phyloP scores from a whole-genome alignment of 1,140 invertebrate genomes.

The Drosophila insularis region DNA sequence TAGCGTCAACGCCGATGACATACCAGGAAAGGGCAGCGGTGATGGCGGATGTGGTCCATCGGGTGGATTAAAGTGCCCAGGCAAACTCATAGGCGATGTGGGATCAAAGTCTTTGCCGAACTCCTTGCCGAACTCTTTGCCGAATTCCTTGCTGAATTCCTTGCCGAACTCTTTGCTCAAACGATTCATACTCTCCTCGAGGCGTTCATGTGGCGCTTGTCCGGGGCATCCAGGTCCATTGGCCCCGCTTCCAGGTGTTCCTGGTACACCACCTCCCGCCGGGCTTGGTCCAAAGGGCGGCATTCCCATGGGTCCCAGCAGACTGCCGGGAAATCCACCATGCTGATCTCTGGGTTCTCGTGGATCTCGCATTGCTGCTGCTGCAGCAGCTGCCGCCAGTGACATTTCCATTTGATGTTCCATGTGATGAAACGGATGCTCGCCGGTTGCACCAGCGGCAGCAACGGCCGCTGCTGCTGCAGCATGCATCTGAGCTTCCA shows the following conservation, averaged over 20 bases:
- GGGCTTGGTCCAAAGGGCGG: constrained; percentile 62
- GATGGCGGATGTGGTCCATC: constrained; percentile 84
- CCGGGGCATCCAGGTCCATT: constrained; percentile 46
- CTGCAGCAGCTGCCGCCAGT: constrained; percentile 75
- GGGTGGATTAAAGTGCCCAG: constrained; percentile 75
- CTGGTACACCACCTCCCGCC: constrained; percentile 26
- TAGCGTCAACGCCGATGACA: constrained; percentile 89
- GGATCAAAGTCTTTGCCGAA: constrained; percentile 65
- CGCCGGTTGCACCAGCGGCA: constrained; percentile 58
- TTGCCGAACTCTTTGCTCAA: constrained; percentile 81
- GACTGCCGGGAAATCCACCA: constrained; percentile 81
- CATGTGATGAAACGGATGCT: constrained; percentile 81
- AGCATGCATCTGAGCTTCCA: constrained; percentile 79
- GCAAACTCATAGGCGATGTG: constrained; percentile 78
- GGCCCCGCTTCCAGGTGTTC: constrained; percentile 26
- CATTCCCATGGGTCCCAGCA: constrained; percentile 83
- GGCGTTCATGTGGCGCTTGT: constrained; percentile 84
- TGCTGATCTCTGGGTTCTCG: constrained; percentile 60
- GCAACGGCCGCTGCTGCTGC: constrained; percentile 72
- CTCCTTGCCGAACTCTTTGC: constrained; percentile 72
- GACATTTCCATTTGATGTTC: constrained; percentile 82
- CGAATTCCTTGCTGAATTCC: constrained; percentile 71
- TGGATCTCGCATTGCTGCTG: constrained; percentile 66
- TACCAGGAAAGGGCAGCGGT: constrained; percentile 86
- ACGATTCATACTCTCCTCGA: constrained; percentile 83